Evolutionary conservation across 2,888 invertebrate genomes (phyloP).

Genomic region (Spatulosminthurus flaviceps): DNA sequence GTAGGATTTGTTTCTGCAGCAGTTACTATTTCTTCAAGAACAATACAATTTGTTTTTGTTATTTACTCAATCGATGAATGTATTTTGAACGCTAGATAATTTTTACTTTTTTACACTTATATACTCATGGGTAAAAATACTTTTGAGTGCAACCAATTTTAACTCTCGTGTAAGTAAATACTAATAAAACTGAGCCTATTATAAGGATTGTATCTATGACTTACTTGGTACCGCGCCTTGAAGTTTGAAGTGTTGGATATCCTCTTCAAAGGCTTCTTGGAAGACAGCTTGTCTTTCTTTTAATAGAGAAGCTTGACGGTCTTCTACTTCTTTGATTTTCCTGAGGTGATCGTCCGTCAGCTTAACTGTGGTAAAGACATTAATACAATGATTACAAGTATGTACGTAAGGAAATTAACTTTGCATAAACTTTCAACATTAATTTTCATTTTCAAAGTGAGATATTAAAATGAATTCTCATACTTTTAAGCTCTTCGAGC

Average conservation of each 20-base stretch:
- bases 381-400: neutral
- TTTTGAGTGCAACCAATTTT: too few species aligned
- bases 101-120: neutral
- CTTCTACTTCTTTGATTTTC: slow-evolving; percentile 71
- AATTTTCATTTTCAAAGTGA: too few species aligned
- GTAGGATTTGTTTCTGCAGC: slow-evolving; percentile 66
- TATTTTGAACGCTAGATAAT: too few species aligned
- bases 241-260: slow-evolving; percentile 74
- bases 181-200: too few species aligned
- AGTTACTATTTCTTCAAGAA: slow-evolving; percentile 11
- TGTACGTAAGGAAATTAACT: too few species aligned
- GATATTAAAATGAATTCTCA: too few species aligned
- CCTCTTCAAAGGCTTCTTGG: slow-evolving; percentile 76
- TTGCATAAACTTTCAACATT: too few species aligned
- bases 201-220: too few species aligned
- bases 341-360: slow-evolving; percentile 72
- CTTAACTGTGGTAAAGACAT: too few species aligned
- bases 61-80: too few species aligned
- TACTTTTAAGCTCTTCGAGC: slow-evolving; percentile 71
- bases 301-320: slow-evolving; percentile 70
- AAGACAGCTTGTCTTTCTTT: slow-evolving; percentile 76
- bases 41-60: neutral
- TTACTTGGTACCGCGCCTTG: slow-evolving; percentile 73
- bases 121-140: too few species aligned
- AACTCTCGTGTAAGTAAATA: too few species aligned